Evolutionary conservation across 2,888 invertebrate species (phyloP).

Genomic region (Sinelater perroti): DNA sequence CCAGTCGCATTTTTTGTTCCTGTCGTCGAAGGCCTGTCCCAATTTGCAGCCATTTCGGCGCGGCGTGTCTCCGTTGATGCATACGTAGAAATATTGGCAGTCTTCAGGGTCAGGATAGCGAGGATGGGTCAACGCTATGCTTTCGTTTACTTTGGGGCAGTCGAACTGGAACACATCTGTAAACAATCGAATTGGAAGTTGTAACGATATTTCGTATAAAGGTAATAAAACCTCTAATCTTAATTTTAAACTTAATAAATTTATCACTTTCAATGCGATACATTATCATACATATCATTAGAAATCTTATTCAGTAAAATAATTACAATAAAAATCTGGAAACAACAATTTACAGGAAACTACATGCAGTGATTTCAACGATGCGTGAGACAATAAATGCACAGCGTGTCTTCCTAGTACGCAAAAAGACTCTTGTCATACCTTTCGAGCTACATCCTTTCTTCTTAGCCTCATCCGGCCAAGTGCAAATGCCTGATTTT

Average conservation of each 20-base stretch:
- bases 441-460: slow-evolving; percentile 84
- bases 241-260: slow-evolving; percentile 1
- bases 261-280: too few species aligned
- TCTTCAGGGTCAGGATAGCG: slow-evolving; percentile 88
- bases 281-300: too few species aligned
- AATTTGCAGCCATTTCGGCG: slow-evolving; percentile 87
- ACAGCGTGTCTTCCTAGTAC: background rate
- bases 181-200: too few species aligned
- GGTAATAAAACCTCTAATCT: too few species aligned
- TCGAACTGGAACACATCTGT: slow-evolving; percentile 84
- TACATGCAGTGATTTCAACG: slow-evolving; percentile 1
- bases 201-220: too few species aligned
- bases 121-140: slow-evolving; percentile 79
- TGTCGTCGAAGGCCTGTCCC: slow-evolving; percentile 89
- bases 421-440: too few species aligned
- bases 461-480: slow-evolving; percentile 92
- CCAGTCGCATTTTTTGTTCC: slow-evolving; percentile 82
- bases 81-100: slow-evolving; percentile 92
- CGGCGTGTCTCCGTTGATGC: slow-evolving; percentile 87
- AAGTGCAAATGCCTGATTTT: slow-evolving; percentile 88
- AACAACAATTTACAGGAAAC: background rate
- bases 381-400: background rate
- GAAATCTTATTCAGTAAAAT: too few species aligned
- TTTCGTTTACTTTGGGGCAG: slow-evolving; percentile 81
- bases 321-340: too few species aligned